These are phyloP conservation scores for Cotesia typhae DNA, from an alignment of 1,140 invertebrate genomes.

Conservation along the genomic window DNA sequence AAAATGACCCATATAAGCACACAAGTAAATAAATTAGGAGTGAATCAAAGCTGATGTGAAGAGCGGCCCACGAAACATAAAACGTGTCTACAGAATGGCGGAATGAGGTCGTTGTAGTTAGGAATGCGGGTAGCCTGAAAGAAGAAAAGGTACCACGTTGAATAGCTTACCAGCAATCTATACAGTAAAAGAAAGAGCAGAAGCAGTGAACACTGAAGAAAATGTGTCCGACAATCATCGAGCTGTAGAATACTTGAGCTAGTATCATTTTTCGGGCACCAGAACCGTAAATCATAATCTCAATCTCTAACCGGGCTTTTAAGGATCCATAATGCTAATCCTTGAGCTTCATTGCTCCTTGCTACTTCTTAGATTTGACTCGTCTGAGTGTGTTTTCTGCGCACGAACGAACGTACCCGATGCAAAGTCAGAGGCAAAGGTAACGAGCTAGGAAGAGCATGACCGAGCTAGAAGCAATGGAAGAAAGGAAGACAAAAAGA, in stretches of 20 bases:
- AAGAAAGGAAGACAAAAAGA: slow-evolving; percentile 22
- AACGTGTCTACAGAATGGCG: slow-evolving; percentile 44
- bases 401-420: slow-evolving; percentile 21
- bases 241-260: too few relatives aligned
- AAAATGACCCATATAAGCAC: too few relatives aligned
- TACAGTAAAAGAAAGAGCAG: not conserved
- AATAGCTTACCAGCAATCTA: too few relatives aligned
- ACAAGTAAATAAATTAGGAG: too few relatives aligned
- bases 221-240: not conserved
- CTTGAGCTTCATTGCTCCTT: slow-evolving; percentile 22
- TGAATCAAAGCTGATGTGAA: slow-evolving; percentile 24
- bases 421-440: not conserved
- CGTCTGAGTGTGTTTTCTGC: not conserved
- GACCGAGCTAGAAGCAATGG: too few relatives aligned
- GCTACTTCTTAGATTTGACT: too few relatives aligned
- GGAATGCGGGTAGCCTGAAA: slow-evolving; percentile 56
- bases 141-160: slow-evolving; percentile 29
- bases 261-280: slow-evolving; percentile 1
- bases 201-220: slow-evolving; percentile 5
- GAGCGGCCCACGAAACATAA: slow-evolving; percentile 35
- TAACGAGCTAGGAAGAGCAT: slow-evolving; percentile 13
- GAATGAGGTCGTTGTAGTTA: slow-evolving; percentile 60
- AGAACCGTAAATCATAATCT: slow-evolving; percentile 3
- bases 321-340: slow-evolving; percentile 19
- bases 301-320: slow-evolving; percentile 9